Evolutionary conservation across 1,140 invertebrate genomes (phyloP).

Genomic region (Bombus polaris): DNA sequence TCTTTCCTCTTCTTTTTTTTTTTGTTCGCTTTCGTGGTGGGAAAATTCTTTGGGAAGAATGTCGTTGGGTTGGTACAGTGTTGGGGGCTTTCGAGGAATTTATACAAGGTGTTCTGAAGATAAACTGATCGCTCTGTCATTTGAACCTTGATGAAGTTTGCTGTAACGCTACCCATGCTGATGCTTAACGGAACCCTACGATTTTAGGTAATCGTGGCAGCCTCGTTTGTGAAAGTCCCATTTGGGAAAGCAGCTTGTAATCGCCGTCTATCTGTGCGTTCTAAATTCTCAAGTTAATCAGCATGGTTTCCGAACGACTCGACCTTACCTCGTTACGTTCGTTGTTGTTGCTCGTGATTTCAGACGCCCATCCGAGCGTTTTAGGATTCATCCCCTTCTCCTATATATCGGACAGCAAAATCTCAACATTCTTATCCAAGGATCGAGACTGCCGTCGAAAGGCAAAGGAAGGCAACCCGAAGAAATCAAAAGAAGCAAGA

Average conservation of each 20-base stretch:
- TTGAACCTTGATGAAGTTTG: background rate
- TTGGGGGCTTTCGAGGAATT: background rate
- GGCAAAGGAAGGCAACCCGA: background rate
- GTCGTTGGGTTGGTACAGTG: background rate
- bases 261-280: too few species aligned
- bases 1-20: too few species aligned
- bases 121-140: background rate
- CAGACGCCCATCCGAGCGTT: too few species aligned
- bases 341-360: too few species aligned
- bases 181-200: background rate
- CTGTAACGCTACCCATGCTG: background rate
- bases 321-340: too few species aligned
- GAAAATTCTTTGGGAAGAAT: conserved; percentile 13
- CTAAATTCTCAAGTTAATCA: too few species aligned
- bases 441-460: background rate
- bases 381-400: too few species aligned
- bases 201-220: background rate
- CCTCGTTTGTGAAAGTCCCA: background rate
- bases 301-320: too few species aligned
- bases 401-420: background rate
- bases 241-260: too few species aligned
- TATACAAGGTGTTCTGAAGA: background rate
- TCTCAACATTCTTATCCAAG: background rate
- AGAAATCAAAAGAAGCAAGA: conserved; percentile 2
- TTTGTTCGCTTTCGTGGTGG: background rate